Percentiles rank a stretch among this genome's conserved stretches.
Evolutionary conservation across 2,888 invertebrate genomes (phyloP).

Genomic region (Coecobrya sp.): DNA sequence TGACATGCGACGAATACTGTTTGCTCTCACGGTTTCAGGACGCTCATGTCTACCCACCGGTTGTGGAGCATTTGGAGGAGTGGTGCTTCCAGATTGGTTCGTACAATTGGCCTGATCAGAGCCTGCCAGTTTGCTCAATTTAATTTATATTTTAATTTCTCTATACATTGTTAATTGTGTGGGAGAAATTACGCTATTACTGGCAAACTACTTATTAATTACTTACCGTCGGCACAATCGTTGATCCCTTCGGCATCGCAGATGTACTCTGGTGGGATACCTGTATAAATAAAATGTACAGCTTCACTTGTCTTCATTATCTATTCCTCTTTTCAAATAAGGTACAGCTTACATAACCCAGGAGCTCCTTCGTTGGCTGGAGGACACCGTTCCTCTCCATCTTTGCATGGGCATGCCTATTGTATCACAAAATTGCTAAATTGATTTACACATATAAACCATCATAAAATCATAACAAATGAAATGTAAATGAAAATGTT

Average conservation of each 20-base stretch:
- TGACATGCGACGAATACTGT: background rate
- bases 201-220: too few species aligned
- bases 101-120: constrained; percentile 56
- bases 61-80: background rate
- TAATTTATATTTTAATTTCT: too few species aligned
- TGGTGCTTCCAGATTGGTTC: background rate
- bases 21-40: background rate
- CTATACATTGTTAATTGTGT: too few species aligned
- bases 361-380: background rate
- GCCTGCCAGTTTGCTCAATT: background rate
- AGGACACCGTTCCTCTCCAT: constrained; percentile 30
- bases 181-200: too few species aligned
- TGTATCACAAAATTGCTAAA: background rate
- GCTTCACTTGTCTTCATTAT: background rate
- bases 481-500: background rate
- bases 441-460: background rate
- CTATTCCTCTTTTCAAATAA: background rate
- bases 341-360: constrained; percentile 37
- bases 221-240: background rate
- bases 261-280: constrained; percentile 43
- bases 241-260: constrained; percentile 26
- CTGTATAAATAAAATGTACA: background rate
- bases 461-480: background rate
- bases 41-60: background rate
- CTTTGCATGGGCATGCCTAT: constrained; percentile 63